A percentile compares a stretch with the other conserved stretches of the same genome.
Evolutionary conservation across 1,140 invertebrate genomes (phyloP).

Genomic region (Latrodectus geometricus): DNA sequence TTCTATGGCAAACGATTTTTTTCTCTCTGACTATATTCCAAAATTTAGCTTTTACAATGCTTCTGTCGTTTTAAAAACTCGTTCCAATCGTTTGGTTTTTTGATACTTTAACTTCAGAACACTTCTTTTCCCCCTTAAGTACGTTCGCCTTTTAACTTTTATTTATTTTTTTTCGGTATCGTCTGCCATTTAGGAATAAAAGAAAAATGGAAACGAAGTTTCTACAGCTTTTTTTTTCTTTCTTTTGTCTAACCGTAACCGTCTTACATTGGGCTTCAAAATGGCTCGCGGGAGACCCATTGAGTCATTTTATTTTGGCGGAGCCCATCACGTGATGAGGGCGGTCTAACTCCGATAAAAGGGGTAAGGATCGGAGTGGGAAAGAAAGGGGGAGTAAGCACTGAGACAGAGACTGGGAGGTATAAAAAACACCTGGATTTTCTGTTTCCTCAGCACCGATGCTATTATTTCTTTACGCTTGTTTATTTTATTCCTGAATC

Average conservation of each 20-base stretch:
- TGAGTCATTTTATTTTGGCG: background rate
- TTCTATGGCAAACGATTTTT: slow-evolving; percentile 1
- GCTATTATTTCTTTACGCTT: background rate
- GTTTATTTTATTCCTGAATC: background rate
- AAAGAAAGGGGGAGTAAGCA: background rate
- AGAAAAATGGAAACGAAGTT: slow-evolving; percentile 25
- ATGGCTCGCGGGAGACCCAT: slow-evolving; percentile 3
- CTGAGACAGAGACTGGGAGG: background rate
- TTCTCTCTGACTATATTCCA: background rate
- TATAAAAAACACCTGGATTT: slow-evolving; percentile 13
- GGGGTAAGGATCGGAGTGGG: background rate
- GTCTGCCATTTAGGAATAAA: slow-evolving; percentile 6
- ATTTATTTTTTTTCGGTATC: background rate
- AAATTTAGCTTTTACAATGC: background rate
- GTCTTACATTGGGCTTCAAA: slow-evolving; percentile 4
- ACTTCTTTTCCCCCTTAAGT: background rate
- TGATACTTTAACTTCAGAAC: background rate
- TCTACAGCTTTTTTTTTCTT: background rate
- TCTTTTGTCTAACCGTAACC: slow-evolving; percentile 23
- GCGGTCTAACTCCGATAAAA: background rate
- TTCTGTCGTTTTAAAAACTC: background rate
- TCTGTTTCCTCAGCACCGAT: background rate
- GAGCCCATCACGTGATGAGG: slow-evolving; percentile 2
- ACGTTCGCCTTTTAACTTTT: too few relatives aligned
- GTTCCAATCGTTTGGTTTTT: background rate